Evolutionary conservation across 2,888 invertebrate genomes (phyloP).

Genomic region (Coenonympha glycerion): DNA sequence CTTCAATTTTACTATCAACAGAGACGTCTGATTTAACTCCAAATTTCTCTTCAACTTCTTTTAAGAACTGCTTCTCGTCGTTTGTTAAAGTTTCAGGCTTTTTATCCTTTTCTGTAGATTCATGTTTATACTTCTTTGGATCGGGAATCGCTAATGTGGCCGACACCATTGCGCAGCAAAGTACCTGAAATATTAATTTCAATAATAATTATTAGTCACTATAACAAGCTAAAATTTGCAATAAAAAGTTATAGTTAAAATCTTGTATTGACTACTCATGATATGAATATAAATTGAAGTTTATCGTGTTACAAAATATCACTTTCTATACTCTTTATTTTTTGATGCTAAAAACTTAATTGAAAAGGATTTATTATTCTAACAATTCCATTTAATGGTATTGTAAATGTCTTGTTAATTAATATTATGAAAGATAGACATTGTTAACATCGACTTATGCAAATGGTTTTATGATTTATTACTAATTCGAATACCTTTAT

Average conservation of each 20-base stretch:
- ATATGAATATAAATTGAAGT: too few species aligned
- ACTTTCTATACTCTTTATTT: too few species aligned
- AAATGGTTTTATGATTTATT: not conserved
- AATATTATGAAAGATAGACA: not conserved
- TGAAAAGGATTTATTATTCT: too few species aligned
- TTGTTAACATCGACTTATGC: not conserved
- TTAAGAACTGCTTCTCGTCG: conserved; percentile 63
- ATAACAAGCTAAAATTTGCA: not conserved
- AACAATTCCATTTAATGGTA: not conserved
- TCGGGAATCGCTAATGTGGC: conserved; percentile 52
- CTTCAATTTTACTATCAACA: conserved; percentile 37
- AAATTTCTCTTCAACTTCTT: conserved; percentile 69
- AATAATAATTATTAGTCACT: not conserved
- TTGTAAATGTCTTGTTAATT: not conserved
- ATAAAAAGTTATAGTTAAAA: not conserved
- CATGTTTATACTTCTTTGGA: conserved; percentile 62
- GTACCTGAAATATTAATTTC: conserved; percentile 55
- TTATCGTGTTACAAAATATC: too few species aligned
- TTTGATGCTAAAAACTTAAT: too few species aligned
- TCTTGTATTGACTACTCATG: too few species aligned
- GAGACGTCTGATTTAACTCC: conserved; percentile 55
- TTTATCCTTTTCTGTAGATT: conserved; percentile 46
- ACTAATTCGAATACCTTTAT: too few species aligned
- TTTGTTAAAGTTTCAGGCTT: conserved; percentile 44
- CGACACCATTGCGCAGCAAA: conserved; percentile 45